Evolutionary conservation across 1,140 invertebrate species (phyloP).

Genomic region (Drosophila sturtevanti): DNA sequence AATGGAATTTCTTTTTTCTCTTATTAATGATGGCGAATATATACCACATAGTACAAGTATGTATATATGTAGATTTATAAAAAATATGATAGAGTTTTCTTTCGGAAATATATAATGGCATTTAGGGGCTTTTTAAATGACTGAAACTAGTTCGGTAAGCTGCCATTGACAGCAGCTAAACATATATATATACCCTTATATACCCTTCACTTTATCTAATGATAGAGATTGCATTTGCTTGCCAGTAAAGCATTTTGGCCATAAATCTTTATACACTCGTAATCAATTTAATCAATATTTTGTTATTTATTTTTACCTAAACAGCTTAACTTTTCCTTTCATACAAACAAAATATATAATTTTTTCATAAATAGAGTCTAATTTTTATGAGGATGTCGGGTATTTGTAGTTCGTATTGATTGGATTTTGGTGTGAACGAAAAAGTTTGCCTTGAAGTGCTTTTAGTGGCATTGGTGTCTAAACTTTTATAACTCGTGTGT

Average conservation of each 20-base stretch:
- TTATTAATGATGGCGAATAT: too few relatives aligned
- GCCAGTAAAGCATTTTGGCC: too few relatives aligned
- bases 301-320: too few relatives aligned
- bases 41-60: too few relatives aligned
- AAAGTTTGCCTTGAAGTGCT: slow-evolving; percentile 29
- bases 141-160: neutral
- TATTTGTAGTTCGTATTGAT: neutral
- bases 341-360: too few relatives aligned
- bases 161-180: neutral
- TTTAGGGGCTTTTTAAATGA: neutral
- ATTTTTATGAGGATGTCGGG: neutral
- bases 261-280: too few relatives aligned
- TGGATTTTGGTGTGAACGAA: slow-evolving; percentile 3
- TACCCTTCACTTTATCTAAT: neutral
- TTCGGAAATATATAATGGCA: neutral
- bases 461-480: slow-evolving; percentile 31
- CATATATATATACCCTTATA: too few relatives aligned
- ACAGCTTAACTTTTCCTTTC: too few relatives aligned
- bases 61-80: neutral
- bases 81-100: too few relatives aligned
- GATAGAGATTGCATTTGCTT: neutral
- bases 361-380: too few relatives aligned
- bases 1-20: too few relatives aligned
- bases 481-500: slow-evolving; percentile 32
- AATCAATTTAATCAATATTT: too few relatives aligned